Evolutionary conservation across 2,888 invertebrate genomes (phyloP).

Genomic region (Ennomos quercinarius): DNA sequence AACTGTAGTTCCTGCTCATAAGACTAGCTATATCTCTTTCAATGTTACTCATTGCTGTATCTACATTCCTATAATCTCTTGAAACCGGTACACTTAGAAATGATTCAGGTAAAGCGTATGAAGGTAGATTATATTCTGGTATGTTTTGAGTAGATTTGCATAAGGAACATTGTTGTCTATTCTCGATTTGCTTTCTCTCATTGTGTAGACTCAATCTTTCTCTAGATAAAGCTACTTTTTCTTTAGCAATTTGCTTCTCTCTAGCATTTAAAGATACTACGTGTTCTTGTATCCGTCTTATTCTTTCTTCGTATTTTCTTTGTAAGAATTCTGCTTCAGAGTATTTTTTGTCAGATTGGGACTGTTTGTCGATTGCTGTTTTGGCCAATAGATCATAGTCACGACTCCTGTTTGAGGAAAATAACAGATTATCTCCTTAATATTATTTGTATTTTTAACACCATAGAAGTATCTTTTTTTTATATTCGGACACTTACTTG

Average conservation of each 20-base stretch:
- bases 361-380: constrained; percentile 85
- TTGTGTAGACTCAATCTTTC: constrained; percentile 85
- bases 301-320: constrained; percentile 84
- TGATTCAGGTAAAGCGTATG: constrained; percentile 57
- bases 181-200: constrained; percentile 78
- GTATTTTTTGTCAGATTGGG: constrained; percentile 83
- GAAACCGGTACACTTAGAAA: constrained; percentile 59
- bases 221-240: constrained; percentile 85
- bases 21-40: constrained; percentile 74
- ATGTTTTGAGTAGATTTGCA: constrained; percentile 68
- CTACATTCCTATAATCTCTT: constrained; percentile 61
- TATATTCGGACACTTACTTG: constrained; percentile 56
- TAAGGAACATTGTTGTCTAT: constrained; percentile 71
- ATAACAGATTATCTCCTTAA: neutral
- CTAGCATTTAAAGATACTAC: constrained; percentile 81
- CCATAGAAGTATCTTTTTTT: too few species aligned
- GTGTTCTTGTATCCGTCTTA: constrained; percentile 85
- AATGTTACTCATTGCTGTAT: constrained; percentile 65
- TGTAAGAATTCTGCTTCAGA: constrained; percentile 84
- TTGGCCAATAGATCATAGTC: constrained; percentile 84
- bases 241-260: constrained; percentile 86
- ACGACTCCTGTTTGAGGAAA: constrained; percentile 61
- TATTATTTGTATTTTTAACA: too few species aligned
- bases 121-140: constrained; percentile 47
- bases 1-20: constrained; percentile 62